These are phyloP conservation scores for Drosophila pseudoananassae DNA, from an alignment of 1,140 invertebrate species.

Conservation along the genomic window DNA sequence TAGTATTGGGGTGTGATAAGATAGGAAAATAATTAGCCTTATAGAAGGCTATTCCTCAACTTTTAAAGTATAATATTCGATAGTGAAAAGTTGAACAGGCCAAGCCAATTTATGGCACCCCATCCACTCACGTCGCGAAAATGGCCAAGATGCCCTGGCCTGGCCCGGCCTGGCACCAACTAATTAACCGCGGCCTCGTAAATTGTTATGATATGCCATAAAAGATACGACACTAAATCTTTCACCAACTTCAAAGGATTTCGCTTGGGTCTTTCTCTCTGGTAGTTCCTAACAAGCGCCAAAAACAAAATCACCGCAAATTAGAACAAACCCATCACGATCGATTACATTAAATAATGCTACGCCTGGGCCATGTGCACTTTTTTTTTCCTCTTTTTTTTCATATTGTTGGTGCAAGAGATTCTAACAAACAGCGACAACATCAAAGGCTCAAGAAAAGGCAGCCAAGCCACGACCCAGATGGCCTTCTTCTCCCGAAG, in stretches of 20 bases:
- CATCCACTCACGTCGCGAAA: background rate
- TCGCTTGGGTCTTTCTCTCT: conserved; percentile 26
- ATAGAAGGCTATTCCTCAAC: too few relatives aligned
- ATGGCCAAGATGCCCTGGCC: background rate
- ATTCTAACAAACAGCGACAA: conserved; percentile 63
- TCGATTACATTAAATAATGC: conserved; percentile 68
- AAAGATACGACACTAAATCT: conserved; percentile 45
- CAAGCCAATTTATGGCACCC: conserved; percentile 9
- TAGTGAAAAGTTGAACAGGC: conserved; percentile 1
- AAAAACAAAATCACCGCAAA: conserved; percentile 66
- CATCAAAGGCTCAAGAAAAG: conserved; percentile 42
- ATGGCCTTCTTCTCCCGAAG: conserved; percentile 25
- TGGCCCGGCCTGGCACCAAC: conserved; percentile 5
- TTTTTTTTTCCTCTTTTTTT: conserved; percentile 15
- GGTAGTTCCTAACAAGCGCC: conserved; percentile 49
- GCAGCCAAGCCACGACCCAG: conserved; percentile 44
- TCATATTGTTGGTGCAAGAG: conserved; percentile 11
- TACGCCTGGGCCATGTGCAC: conserved; percentile 17
- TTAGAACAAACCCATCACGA: conserved; percentile 68
- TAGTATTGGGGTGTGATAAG: too few relatives aligned
- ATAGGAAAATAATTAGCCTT: background rate
- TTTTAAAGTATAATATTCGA: background rate
- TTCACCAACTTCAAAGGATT: conserved; percentile 36
- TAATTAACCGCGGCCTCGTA: conserved; percentile 38
- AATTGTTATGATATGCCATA: conserved; percentile 44